These are phyloP conservation scores for zebrafish (Danio rerio) DNA, from an alignment of 2,113 vertebrate species.

Conservation along the genomic window DNA sequence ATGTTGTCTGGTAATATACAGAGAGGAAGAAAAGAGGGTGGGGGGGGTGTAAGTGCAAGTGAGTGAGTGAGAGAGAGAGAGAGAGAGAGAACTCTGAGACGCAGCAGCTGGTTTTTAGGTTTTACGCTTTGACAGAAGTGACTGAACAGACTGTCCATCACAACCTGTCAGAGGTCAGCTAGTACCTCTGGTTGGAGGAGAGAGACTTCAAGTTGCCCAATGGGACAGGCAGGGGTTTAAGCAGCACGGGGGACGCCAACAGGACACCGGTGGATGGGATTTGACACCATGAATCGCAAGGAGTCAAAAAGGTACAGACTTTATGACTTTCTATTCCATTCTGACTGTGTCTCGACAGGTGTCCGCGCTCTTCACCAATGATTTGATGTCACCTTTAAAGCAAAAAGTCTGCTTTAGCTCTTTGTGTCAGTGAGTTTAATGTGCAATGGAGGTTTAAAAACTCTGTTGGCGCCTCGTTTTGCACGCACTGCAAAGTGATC, in stretches of 20 bases:
- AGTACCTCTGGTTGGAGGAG: conserved; percentile 33
- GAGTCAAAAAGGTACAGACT: conserved; percentile 75
- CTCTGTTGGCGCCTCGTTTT: conserved; percentile 20
- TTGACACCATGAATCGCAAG: conserved; percentile 70
- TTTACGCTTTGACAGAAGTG: conserved; percentile 55
- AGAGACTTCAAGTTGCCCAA: conserved; percentile 50
- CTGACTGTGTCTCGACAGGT: neutral
- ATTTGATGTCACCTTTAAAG: neutral
- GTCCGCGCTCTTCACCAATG: neutral
- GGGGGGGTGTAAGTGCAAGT: conserved; percentile 38
- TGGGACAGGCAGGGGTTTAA: conserved; percentile 70
- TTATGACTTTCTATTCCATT: neutral
- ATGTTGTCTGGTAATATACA: conserved; percentile 36
- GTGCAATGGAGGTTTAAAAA: conserved; percentile 35
- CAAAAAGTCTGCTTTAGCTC: neutral
- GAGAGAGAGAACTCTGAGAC: conserved; percentile 35
- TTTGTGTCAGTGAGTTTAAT: no score
- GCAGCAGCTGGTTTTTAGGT: conserved; percentile 49
- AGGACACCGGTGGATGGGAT: conserved; percentile 65
- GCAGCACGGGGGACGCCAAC: conserved; percentile 53
- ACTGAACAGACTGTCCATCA: conserved; percentile 24
- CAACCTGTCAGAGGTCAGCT: neutral
- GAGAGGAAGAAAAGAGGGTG: conserved; percentile 40
- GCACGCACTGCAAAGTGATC: conserved; percentile 52
- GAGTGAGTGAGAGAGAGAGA: conserved; percentile 35